phyloP scores from a whole-genome alignment of 1,140 invertebrate species.

The Pseudomyrmex sp. region DNA sequence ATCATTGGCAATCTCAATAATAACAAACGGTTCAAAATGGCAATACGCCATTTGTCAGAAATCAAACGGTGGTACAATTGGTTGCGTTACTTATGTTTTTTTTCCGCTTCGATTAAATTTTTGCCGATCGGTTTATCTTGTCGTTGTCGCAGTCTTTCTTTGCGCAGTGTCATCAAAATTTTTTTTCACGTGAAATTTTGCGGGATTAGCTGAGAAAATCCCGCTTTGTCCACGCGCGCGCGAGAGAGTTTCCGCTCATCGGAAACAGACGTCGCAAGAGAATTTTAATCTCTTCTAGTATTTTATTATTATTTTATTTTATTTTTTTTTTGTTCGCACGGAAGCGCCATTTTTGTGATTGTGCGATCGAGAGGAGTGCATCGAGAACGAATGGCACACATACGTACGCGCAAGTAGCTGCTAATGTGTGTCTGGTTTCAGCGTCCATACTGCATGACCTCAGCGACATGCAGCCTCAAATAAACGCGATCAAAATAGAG shows the following conservation, averaged over 20 bases:
- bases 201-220: too few relatives aligned
- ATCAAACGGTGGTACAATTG: background rate
- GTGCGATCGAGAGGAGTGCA: slow-evolving; percentile 31
- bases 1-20: slow-evolving; percentile 35
- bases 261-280: too few relatives aligned
- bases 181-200: too few relatives aligned
- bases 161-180: too few relatives aligned
- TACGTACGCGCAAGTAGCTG: slow-evolving; percentile 75
- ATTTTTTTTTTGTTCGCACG: slow-evolving; percentile 6
- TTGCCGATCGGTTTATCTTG: background rate
- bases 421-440: slow-evolving; percentile 87
- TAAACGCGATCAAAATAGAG: slow-evolving; percentile 96
- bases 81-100: background rate
- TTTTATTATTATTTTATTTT: too few relatives aligned
- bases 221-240: too few relatives aligned
- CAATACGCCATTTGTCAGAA: slow-evolving; percentile 16
- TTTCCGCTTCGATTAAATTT: background rate
- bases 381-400: slow-evolving; percentile 66
- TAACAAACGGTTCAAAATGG: slow-evolving; percentile 34
- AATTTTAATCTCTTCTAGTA: too few relatives aligned
- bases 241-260: too few relatives aligned
- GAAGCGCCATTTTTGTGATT: slow-evolving; percentile 57
- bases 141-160: too few relatives aligned
- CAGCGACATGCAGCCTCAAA: slow-evolving; percentile 91
- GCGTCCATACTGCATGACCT: slow-evolving; percentile 97